These are phyloP conservation scores for Megamerina dolium DNA, from an alignment of 2,888 invertebrate species.

Conservation along the genomic window DNA sequence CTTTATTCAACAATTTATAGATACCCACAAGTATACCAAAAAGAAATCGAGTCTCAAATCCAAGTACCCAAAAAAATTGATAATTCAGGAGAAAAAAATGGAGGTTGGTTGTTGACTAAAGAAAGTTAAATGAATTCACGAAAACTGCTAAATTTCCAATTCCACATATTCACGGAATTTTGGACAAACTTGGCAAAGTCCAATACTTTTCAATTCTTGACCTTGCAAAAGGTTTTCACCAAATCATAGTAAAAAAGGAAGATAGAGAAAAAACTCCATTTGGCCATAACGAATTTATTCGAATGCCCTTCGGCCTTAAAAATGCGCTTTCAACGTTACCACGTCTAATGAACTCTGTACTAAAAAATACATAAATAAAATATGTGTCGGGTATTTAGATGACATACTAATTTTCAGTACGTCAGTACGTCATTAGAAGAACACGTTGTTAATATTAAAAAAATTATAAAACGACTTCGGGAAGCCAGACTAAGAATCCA, in stretches of 20 bases:
- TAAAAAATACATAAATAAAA: constrained; percentile 4
- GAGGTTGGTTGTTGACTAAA: not conserved
- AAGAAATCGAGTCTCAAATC: constrained; percentile 2
- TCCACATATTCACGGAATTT: not conserved
- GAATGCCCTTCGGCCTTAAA: constrained; percentile 3
- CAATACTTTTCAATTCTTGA: constrained; percentile 4
- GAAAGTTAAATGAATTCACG: not conserved
- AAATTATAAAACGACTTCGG: not conserved
- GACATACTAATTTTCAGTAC: constrained; percentile 7
- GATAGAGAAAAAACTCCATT: not conserved
- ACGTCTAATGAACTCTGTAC: constrained; percentile 3
- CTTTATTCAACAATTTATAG: not conserved
- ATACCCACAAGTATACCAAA: not conserved
- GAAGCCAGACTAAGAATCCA: constrained; percentile 3
- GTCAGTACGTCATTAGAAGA: constrained; percentile 5
- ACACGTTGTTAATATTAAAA: constrained; percentile 1
- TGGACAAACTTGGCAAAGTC: constrained; percentile 2
- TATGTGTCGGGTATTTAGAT: constrained; percentile 5
- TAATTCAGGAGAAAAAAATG: not conserved
- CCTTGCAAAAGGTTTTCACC: constrained; percentile 5
- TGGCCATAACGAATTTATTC: not conserved
- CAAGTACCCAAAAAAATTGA: not conserved
- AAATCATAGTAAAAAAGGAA: not conserved
- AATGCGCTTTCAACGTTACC: constrained; percentile 2
- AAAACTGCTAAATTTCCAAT: not conserved